Conservation (phyloP, 1,140 invertebrate genomes). For the Eumeta japonica region DNA sequence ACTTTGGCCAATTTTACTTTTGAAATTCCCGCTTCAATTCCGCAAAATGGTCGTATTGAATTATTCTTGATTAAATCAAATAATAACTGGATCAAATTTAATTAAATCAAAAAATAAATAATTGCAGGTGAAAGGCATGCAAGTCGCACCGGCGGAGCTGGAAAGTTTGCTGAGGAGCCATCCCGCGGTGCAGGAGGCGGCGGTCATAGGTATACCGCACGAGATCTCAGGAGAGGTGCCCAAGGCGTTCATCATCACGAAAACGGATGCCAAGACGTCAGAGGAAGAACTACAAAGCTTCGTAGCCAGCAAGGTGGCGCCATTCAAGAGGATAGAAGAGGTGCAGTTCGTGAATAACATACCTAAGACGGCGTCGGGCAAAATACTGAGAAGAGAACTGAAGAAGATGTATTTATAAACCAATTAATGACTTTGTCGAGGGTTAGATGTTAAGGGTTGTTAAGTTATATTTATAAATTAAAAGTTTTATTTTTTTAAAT, state of each 20-base stretch:
- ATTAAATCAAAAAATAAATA: too few relatives aligned
- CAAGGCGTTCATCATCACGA: constrained; percentile 68
- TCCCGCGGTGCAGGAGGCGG: constrained; percentile 75
- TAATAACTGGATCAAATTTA: too few relatives aligned
- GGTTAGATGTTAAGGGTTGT: too few relatives aligned
- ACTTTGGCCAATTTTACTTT: too few relatives aligned
- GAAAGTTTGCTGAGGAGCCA: constrained; percentile 78
- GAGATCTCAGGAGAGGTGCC: constrained; percentile 76
- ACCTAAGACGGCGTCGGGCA: constrained; percentile 75
- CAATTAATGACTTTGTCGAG: too few relatives aligned
- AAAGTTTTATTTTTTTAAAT: too few relatives aligned
- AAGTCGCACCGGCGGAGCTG: constrained; percentile 87
- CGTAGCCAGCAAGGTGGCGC: constrained; percentile 65
- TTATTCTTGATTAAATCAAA: too few relatives aligned
- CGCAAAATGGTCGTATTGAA: not conserved
- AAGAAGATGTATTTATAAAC: constrained; percentile 58
- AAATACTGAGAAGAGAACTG: constrained; percentile 70
- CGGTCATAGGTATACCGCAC: constrained; percentile 82
- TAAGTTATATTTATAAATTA: too few relatives aligned
- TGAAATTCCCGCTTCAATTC: too few relatives aligned
- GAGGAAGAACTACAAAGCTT: constrained; percentile 61
- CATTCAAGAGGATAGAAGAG: constrained; percentile 71
- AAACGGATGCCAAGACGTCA: constrained; percentile 39
- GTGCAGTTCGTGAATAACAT: constrained; percentile 69
- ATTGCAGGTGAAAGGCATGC: constrained; percentile 61